phyloP scores from a whole-genome alignment of 2,888 invertebrate genomes.

The Plagodis dolabraria region DNA sequence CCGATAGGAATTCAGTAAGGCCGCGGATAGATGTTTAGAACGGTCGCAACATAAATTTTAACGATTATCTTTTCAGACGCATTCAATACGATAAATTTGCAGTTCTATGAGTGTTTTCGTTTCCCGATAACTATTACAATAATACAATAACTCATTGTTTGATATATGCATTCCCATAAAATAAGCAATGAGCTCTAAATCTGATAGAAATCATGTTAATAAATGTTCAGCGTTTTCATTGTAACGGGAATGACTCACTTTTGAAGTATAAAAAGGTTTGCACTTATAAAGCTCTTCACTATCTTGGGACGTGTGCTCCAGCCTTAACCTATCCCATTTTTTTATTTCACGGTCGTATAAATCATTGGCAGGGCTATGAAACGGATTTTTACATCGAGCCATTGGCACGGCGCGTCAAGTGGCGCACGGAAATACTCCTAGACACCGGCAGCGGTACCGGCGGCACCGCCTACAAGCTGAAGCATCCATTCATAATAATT shows the following conservation, averaged over 20 bases:
- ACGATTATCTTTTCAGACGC: slow-evolving; percentile 22
- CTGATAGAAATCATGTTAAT: slow-evolving; percentile 18
- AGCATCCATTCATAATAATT: slow-evolving; percentile 72
- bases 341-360: slow-evolving; percentile 66
- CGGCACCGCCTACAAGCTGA: slow-evolving; percentile 60
- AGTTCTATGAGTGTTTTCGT: slow-evolving; percentile 20
- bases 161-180: slow-evolving; percentile 22
- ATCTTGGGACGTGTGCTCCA: slow-evolving; percentile 30
- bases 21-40: slow-evolving; percentile 8
- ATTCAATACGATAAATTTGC: slow-evolving; percentile 16
- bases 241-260: slow-evolving; percentile 31
- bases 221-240: slow-evolving; percentile 11
- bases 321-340: slow-evolving; percentile 54
- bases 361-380: slow-evolving; percentile 73
- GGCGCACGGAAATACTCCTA: slow-evolving; percentile 75
- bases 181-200: slow-evolving; percentile 17
- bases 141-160: slow-evolving; percentile 20
- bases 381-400: slow-evolving; percentile 71
- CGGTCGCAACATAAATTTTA: slow-evolving; percentile 13
- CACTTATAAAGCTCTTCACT: slow-evolving; percentile 18
- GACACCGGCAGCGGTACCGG: slow-evolving; percentile 70
- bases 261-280: slow-evolving; percentile 27
- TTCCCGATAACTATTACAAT: slow-evolving; percentile 24
- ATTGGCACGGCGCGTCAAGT: slow-evolving; percentile 76
- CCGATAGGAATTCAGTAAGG: slow-evolving; percentile 23